These are phyloP conservation scores for Aix galericulata DNA, from an alignment of 2,113 vertebrate genomes.

Conservation along the genomic window DNA sequence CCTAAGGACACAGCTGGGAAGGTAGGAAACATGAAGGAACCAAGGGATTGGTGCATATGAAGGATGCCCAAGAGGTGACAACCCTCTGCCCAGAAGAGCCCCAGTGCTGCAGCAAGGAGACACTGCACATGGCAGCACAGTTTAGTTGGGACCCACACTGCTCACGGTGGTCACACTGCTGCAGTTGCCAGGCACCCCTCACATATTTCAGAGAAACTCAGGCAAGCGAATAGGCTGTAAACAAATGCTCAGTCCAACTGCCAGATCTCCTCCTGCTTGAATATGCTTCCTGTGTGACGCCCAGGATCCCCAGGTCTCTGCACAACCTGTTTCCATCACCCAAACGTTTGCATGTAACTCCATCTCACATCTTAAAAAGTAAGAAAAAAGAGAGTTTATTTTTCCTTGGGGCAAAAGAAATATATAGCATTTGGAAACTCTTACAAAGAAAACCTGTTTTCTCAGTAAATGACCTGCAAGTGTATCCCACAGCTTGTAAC, in stretches of 20 bases:
- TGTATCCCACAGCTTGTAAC: background rate
- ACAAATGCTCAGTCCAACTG: background rate
- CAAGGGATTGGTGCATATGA: too few relatives aligned
- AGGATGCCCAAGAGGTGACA: background rate
- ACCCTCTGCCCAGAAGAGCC: background rate
- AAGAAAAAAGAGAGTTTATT: background rate
- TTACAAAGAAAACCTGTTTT: background rate
- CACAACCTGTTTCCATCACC: background rate
- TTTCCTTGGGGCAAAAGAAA: background rate
- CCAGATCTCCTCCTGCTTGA: background rate
- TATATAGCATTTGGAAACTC: background rate
- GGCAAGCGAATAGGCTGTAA: background rate
- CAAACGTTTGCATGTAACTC: background rate
- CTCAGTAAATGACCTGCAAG: background rate
- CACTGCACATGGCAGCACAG: accelerated
- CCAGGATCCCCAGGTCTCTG: background rate
- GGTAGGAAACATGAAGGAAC: background rate
- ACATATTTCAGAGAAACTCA: background rate
- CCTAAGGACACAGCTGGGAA: background rate
- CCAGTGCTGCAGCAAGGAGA: background rate
- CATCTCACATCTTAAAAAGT: background rate
- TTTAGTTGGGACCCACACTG: background rate
- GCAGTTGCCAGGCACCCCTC: background rate
- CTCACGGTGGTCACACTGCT: background rate
- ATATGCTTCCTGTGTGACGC: background rate